A percentile compares a stretch with the other conserved stretches of the same genome.
These are phyloP conservation scores for Labrus mixtus DNA, from an alignment of 2,113 vertebrate genomes.

Conservation along the genomic window DNA sequence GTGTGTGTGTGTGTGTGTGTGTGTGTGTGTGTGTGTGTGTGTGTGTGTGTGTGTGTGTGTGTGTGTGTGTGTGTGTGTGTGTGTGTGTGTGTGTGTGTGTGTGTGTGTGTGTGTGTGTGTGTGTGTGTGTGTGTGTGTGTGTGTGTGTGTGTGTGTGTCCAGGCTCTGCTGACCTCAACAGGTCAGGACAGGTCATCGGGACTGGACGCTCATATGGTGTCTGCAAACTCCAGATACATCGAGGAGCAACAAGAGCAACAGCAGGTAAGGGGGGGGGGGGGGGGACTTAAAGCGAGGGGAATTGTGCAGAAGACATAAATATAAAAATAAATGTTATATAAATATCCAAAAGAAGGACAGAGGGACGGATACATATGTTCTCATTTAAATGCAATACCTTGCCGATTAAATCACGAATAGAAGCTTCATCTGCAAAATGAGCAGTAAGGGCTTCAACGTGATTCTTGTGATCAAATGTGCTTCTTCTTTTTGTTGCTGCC, in stretches of 20 bases:
- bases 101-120: not conserved
- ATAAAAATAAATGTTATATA: no score
- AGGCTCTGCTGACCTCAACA: conserved; percentile 73
- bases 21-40: not conserved
- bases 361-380: no score
- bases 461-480: no score
- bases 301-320: not conserved
- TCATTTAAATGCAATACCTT: no score
- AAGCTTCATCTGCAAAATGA: no score
- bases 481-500: no score
- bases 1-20: not conserved
- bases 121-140: not conserved
- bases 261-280: conserved; percentile 76
- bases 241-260: conserved; percentile 85
- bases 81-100: not conserved
- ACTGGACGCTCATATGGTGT: conserved; percentile 85
- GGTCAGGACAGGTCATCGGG: conserved; percentile 65
- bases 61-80: not conserved
- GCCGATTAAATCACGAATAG: no score
- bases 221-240: conserved; percentile 82
- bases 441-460: no score
- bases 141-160: conserved; percentile 8
- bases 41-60: not conserved
- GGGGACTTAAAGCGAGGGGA: no score
- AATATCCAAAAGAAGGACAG: no score